A percentile compares a stretch with the other conserved stretches of the same genome.
These are phyloP conservation scores for Leptinotarsa lineolata DNA, from an alignment of 1,140 invertebrate species.

Conservation along the genomic window DNA sequence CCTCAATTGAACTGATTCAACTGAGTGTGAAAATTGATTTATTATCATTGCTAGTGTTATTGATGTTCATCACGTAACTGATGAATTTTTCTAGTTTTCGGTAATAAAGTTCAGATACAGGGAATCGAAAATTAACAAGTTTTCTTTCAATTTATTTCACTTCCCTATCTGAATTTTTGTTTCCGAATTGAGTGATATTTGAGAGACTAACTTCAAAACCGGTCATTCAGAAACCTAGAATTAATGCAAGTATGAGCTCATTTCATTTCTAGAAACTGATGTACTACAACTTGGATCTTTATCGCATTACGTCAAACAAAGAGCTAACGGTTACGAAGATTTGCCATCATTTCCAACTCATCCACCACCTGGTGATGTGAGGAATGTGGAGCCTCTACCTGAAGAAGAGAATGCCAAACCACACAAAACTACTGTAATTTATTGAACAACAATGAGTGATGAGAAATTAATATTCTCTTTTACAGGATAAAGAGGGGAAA, in stretches of 20 bases:
- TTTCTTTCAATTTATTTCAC: too few species aligned
- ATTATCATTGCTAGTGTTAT: too few species aligned
- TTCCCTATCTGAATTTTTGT: conserved; percentile 9
- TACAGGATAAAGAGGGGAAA: conserved; percentile 46
- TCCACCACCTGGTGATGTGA: conserved; percentile 75
- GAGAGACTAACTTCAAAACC: too few species aligned
- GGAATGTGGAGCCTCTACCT: conserved; percentile 71
- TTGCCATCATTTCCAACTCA: conserved; percentile 83
- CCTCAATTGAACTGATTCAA: too few species aligned
- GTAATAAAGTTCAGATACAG: too few species aligned
- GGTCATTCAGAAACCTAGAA: too few species aligned
- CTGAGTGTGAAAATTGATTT: too few species aligned
- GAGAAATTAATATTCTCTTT: conserved; percentile 15
- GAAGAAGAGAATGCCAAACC: conserved; percentile 39
- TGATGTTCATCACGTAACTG: too few species aligned
- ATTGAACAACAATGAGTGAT: background rate
- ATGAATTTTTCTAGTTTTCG: too few species aligned
- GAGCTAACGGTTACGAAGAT: conserved; percentile 84
- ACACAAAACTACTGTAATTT: conserved; percentile 40
- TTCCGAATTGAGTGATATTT: conserved; percentile 6
- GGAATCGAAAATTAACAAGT: too few species aligned
- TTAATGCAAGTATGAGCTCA: too few species aligned
- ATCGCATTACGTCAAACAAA: conserved; percentile 90
- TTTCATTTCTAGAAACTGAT: conserved; percentile 67
- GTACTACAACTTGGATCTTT: conserved; percentile 93